Base-by-base conservation (phyloP, 2,113 vertebrate genomes). In the Myotis yumanensis region DNA sequence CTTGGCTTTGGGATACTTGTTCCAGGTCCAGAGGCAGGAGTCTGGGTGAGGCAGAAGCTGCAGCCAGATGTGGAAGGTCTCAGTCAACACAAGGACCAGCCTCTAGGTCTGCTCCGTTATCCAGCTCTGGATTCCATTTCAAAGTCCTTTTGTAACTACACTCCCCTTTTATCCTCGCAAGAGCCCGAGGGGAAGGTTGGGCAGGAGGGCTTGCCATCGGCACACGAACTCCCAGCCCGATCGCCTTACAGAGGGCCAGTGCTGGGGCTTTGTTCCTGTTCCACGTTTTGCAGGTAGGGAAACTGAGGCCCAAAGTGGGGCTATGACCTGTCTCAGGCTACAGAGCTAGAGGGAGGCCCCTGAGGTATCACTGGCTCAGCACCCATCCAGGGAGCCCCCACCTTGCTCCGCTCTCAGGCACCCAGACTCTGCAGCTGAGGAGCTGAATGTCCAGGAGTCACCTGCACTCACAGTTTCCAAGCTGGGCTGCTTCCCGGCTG, bases 401-500 rank as follows among this genome's bases (percentile, higher is more conserved):
- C 54, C 62, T 18, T 22, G 64, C 83, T 73, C 52, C 15, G 1
- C 54, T 35, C 59, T 30, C n/a, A 16, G 72, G 40, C 62, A 16
- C 16, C 87, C 59, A 83, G 48, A 52, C 68, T 66, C 71, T 79
- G 64, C 14, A 64, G 46, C 86, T 20, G 1, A 82, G 57, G 48
- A 77, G 81, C 77, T 14, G 84, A 22, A 54, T 30, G 15, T 28
- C 72, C 72, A 86, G 72, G 72, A 72, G 85, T 46, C 73, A 8
- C 30, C 46, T 6, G 4, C 32, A 59, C 83, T 64, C 91, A 94
- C 48, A 46, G 77, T 90, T 94, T 89, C 87, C 92, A 87, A 57
- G 77, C 77, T 15, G 37, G 23, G 66, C 90, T 84, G 75, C 88
- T 87, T 91, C 95, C 92, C 91, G 72, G 20, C 57, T 43, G 93